phyloP scores from a whole-genome alignment of 1,140 invertebrate genomes.

The Drosophila cardini region DNA sequence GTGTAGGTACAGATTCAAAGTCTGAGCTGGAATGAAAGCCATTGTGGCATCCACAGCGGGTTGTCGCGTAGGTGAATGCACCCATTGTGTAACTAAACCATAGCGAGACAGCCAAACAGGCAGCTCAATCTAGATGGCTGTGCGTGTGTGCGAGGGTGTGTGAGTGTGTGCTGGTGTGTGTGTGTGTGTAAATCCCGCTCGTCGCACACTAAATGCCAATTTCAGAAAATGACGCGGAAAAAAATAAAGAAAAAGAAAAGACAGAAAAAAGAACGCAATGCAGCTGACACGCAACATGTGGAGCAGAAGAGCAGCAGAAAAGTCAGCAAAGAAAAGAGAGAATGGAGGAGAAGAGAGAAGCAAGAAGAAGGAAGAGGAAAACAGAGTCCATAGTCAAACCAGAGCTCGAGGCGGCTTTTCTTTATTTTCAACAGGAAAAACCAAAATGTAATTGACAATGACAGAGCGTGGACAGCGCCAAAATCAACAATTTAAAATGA shows the following conservation, averaged over 20 bases:
- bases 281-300: constrained; percentile 63
- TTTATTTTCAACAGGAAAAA: constrained; percentile 8
- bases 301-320: constrained; percentile 9
- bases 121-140: constrained; percentile 52
- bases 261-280: constrained; percentile 21
- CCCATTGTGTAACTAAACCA: constrained; percentile 82
- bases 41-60: constrained; percentile 61
- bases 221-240: constrained; percentile 81
- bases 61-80: constrained; percentile 82
- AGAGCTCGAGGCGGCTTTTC: constrained; percentile 54
- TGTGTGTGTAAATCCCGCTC: constrained; percentile 74
- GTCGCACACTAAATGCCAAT: constrained; percentile 82
- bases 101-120: constrained; percentile 68
- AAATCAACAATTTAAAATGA: constrained; percentile 79
- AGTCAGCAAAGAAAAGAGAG: background rate
- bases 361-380: no score
- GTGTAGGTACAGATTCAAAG: constrained; percentile 36
- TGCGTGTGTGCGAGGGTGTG: constrained; percentile 11
- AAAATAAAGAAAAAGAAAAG: constrained; percentile 35
- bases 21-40: constrained; percentile 25
- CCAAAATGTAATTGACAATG: constrained; percentile 70
- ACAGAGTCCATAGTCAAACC: constrained; percentile 24
- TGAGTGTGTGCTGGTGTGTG: constrained; percentile 22
- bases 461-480: constrained; percentile 65
- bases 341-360: no score